phyloP scores from a whole-genome alignment of 2,113 vertebrate genomes.

The Micromys minutus region DNA sequence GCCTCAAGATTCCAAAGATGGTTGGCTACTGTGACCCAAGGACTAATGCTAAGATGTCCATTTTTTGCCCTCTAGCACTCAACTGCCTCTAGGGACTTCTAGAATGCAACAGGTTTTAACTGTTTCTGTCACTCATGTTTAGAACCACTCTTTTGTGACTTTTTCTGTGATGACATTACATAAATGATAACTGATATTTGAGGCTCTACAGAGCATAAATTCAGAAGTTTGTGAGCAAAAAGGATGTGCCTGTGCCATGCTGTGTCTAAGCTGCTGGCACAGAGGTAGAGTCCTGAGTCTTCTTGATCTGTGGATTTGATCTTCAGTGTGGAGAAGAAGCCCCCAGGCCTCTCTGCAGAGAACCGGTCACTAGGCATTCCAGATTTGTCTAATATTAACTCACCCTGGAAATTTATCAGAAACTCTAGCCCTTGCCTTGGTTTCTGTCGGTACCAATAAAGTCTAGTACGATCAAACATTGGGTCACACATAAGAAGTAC shows the following conservation, averaged over 20 bases:
- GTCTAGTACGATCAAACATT: fast-evolving
- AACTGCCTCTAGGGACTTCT: background rate
- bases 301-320: background rate
- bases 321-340: fast-evolving
- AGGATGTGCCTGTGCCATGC: background rate
- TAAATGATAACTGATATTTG: background rate
- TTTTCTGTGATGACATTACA: background rate
- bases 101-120: fast-evolving
- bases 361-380: background rate
- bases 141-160: background rate
- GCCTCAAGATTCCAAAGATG: background rate
- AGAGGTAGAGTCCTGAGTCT: background rate
- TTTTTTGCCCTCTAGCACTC: fast-evolving
- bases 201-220: background rate
- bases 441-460: slow-evolving; percentile 58
- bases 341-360: fast-evolving
- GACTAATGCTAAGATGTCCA: too few species aligned
- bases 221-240: slow-evolving; percentile 8
- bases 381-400: fast-evolving
- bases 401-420: background rate
- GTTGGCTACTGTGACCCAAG: fast-evolving
- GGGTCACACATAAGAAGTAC: background rate
- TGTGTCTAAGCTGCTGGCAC: slow-evolving; percentile 8
- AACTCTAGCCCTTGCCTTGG: background rate
- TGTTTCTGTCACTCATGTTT: too few species aligned